Evolutionary conservation across 2,888 invertebrate species (phyloP).

Genomic region (Tachystola acroxantha): DNA sequence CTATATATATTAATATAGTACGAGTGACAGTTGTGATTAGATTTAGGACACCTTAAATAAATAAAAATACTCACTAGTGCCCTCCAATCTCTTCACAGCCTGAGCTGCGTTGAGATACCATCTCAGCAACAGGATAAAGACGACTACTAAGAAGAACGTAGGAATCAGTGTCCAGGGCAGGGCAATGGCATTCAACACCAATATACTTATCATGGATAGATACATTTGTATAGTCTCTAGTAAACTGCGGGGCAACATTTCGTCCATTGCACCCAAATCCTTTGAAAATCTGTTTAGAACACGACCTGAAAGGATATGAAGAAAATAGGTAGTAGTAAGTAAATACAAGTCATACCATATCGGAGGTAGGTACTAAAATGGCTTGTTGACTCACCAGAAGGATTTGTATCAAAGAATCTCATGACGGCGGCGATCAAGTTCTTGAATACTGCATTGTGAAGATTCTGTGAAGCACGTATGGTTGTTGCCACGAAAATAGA

Average conservation of each 20-base stretch:
- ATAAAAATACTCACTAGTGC: conserved; percentile 79
- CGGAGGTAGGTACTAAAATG: too few species aligned
- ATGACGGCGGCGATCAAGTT: conserved; percentile 83
- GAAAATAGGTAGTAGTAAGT: neutral
- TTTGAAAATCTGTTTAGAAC: conserved; percentile 89
- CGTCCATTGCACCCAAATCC: conserved; percentile 89
- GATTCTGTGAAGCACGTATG: conserved; percentile 80
- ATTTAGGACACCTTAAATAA: too few species aligned
- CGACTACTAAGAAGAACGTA: conserved; percentile 69
- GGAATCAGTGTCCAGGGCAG: conserved; percentile 79
- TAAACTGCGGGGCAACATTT: conserved; percentile 81
- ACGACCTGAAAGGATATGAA: conserved; percentile 70
- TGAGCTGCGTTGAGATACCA: conserved; percentile 84
- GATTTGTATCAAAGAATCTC: conserved; percentile 88
- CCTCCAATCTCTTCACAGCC: conserved; percentile 81
- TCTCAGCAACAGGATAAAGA: conserved; percentile 79
- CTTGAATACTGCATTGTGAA: conserved; percentile 87
- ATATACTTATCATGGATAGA: conserved; percentile 48
- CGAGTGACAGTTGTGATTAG: too few species aligned
- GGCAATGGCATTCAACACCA: conserved; percentile 78
- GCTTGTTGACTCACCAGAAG: conserved; percentile 83
- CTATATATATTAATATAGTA: too few species aligned
- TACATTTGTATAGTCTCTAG: conserved; percentile 80
- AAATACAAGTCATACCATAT: neutral
- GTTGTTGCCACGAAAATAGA: conserved; percentile 79